A percentile compares a stretch with the other conserved stretches of the same genome.
Evolutionary conservation across 2,888 invertebrate genomes (phyloP).

Genomic region (Dermolepida albohirtum): DNA sequence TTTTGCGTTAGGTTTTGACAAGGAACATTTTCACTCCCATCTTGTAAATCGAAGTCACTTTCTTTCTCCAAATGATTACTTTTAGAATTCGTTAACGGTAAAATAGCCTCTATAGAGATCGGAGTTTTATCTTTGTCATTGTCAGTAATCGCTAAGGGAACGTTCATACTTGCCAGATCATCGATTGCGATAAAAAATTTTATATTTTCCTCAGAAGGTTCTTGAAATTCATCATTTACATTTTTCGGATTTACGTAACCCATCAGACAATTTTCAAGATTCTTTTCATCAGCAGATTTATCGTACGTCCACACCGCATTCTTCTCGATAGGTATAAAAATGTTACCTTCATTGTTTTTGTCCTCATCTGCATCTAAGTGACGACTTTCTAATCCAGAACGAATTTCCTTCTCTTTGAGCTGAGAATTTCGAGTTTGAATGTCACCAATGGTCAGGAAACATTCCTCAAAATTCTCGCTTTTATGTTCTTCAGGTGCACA

Average conservation of each 20-base stretch:
- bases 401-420: neutral
- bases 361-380: neutral
- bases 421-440: constrained; percentile 1
- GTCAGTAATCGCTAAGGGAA: neutral
- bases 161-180: constrained; percentile 11
- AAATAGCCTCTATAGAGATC: neutral
- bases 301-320: constrained; percentile 1
- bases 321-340: neutral
- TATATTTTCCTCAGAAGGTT: constrained; percentile 19
- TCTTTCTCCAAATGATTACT: no score
- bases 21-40: no score
- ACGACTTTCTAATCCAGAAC: neutral
- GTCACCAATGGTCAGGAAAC: constrained; percentile 36
- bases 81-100: neutral
- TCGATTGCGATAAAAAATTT: constrained; percentile 24
- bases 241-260: constrained; percentile 32
- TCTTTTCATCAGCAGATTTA: neutral
- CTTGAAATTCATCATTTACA: constrained; percentile 16
- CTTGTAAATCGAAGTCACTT: no score
- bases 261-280: neutral
- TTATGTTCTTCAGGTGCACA: constrained; percentile 23
- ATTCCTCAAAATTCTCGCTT: constrained; percentile 15
- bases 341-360: neutral
- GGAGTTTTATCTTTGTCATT: neutral
- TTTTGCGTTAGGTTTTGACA: no score